These are phyloP conservation scores for Drosophila mercatorum DNA, from an alignment of 2,888 invertebrate genomes.

Conservation along the genomic window DNA sequence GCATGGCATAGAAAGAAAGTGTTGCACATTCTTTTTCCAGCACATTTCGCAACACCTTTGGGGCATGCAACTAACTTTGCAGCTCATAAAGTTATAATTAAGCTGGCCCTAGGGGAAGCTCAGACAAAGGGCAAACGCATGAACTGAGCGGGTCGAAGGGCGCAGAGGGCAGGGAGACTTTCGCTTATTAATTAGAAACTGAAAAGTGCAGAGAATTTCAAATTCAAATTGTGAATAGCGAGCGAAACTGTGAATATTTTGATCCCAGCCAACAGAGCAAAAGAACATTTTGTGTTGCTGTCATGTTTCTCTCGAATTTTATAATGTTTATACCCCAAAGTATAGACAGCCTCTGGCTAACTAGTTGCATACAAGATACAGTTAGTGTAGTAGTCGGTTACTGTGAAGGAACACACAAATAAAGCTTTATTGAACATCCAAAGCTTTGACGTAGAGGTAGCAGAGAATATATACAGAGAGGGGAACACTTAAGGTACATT, in stretches of 20 bases:
- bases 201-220: neutral
- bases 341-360: too few species aligned
- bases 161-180: neutral
- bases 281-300: neutral
- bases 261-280: too few species aligned
- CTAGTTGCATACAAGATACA: neutral
- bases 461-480: neutral
- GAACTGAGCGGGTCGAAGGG: constrained; percentile 6
- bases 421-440: neutral
- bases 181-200: constrained; percentile 15
- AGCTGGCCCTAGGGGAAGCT: constrained; percentile 40
- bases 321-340: neutral
- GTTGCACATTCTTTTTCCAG: constrained; percentile 65
- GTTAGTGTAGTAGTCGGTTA: neutral
- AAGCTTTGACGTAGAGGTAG: too few species aligned
- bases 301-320: neutral
- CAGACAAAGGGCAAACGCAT: constrained; percentile 13
- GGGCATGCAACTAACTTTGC: constrained; percentile 58
- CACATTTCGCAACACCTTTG: constrained; percentile 57
- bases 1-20: constrained; percentile 37
- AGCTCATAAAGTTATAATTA: constrained; percentile 64
- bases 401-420: neutral
- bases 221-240: neutral
- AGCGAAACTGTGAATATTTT: neutral
- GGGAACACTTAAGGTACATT: neutral